Percentiles rank a stretch among this genome's conserved stretches.
These are phyloP conservation scores for Papilio dardanus DNA, from an alignment of 1,140 invertebrate species.

Conservation along the genomic window DNA sequence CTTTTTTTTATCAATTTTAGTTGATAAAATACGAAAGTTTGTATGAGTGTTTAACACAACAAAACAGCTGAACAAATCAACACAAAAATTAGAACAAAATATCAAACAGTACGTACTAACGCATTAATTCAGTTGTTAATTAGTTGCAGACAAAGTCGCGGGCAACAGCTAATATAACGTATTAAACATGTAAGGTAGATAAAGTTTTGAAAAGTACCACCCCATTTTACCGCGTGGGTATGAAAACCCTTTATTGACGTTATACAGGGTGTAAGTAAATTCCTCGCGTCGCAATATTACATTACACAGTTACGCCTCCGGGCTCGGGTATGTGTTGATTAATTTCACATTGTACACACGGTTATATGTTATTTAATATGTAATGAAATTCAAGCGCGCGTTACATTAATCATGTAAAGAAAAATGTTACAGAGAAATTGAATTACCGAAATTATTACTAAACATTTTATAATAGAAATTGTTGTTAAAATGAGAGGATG, in stretches of 20 bases:
- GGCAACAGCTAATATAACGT: not conserved
- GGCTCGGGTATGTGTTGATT: slow-evolving; percentile 22
- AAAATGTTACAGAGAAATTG: too few species aligned
- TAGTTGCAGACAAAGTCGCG: not conserved
- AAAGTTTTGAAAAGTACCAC: not conserved
- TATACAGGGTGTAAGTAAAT: slow-evolving; percentile 4
- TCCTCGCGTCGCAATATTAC: not conserved
- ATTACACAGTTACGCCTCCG: not conserved
- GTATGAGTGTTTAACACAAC: not conserved
- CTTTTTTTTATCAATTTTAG: not conserved
- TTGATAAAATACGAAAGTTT: not conserved
- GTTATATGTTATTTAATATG: slow-evolving; percentile 9
- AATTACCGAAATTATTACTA: too few species aligned
- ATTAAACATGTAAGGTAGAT: not conserved
- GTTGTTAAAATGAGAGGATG: too few species aligned
- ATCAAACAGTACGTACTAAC: not conserved
- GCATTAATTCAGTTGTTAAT: not conserved
- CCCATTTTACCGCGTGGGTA: not conserved
- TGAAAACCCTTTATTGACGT: not conserved
- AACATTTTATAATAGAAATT: too few species aligned
- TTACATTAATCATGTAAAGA: not conserved
- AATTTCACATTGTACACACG: slow-evolving; percentile 16
- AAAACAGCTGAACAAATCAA: too few species aligned
- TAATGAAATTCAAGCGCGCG: slow-evolving; percentile 10
- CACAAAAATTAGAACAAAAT: too few species aligned